Conservation (phyloP, 2,113 vertebrate species). For the Pelvicachromis taeniatus region DNA sequence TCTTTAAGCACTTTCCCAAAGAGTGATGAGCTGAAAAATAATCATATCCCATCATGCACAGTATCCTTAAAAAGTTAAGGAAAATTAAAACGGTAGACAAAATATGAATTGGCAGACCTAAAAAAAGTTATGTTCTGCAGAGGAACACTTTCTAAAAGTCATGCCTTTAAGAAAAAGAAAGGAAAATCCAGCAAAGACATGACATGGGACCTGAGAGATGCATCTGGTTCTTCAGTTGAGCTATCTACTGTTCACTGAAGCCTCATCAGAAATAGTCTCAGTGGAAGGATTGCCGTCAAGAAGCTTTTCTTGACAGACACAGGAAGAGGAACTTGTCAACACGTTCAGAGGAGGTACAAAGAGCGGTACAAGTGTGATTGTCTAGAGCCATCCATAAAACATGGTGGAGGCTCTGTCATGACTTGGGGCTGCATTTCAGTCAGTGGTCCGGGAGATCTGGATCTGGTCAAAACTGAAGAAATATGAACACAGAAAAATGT, state of each 20-base stretch:
- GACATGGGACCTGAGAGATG: not conserved
- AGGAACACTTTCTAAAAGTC: not conserved
- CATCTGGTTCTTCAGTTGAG: not conserved
- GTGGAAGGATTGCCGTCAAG: not conserved
- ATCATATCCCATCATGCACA: not conserved
- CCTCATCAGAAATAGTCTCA: not conserved
- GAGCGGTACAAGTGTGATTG: not conserved
- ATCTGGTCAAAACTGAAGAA: not conserved
- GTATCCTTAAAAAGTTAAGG: not conserved
- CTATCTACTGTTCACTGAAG: not conserved
- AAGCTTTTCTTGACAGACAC: not conserved
- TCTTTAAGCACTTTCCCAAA: not conserved
- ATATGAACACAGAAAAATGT: not conserved
- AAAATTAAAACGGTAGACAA: not conserved
- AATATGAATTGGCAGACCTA: not conserved
- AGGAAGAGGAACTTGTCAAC: not conserved
- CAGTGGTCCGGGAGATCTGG: not conserved
- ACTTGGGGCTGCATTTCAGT: not conserved
- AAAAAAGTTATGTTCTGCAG: not conserved
- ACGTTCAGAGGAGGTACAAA: not conserved
- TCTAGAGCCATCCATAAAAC: not conserved
- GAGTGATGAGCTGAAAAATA: not conserved
- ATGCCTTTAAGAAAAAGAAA: not conserved
- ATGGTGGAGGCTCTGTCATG: not conserved
- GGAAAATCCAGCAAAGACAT: not conserved